phyloP scores from a whole-genome alignment of 2,888 invertebrate species.

The Meteorus cinctellus region DNA sequence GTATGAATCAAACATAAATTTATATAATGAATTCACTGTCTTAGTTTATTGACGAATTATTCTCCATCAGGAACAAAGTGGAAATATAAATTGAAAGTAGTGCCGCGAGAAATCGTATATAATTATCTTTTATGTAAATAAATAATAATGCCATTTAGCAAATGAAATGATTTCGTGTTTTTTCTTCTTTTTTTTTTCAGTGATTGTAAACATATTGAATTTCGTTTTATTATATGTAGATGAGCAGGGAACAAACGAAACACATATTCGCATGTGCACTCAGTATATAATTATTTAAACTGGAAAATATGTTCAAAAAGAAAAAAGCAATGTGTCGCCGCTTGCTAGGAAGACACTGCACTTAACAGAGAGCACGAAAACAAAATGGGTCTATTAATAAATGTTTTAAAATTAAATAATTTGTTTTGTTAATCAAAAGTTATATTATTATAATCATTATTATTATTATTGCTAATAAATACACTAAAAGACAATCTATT shows the following conservation, averaged over 20 bases:
- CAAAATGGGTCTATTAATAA: slow-evolving; percentile 60
- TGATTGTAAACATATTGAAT: slow-evolving; percentile 5
- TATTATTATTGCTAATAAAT: slow-evolving; percentile 32
- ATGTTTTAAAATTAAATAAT: slow-evolving; percentile 63
- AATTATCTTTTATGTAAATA: background rate
- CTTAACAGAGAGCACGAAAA: slow-evolving; percentile 60
- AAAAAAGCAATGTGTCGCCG: slow-evolving; percentile 11
- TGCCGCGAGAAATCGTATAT: slow-evolving; percentile 42
- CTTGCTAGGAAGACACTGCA: slow-evolving; percentile 50
- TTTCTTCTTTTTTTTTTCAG: background rate
- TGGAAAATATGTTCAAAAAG: slow-evolving; percentile 5
- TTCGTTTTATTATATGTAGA: background rate
- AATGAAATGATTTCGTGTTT: background rate
- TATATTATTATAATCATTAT: background rate
- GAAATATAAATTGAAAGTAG: slow-evolving; percentile 46
- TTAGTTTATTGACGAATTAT: slow-evolving; percentile 45
- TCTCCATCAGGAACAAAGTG: slow-evolving; percentile 42
- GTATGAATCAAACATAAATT: slow-evolving; percentile 31
- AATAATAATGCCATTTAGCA: background rate
- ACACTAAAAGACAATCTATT: background rate
- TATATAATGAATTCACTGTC: slow-evolving; percentile 32
- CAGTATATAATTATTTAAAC: slow-evolving; percentile 33
- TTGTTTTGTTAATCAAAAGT: slow-evolving; percentile 16
- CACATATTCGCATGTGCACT: slow-evolving; percentile 46
- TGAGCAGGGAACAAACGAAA: background rate